phyloP scores from a whole-genome alignment of 2,888 invertebrate genomes.

The Drosophila macrospina region DNA sequence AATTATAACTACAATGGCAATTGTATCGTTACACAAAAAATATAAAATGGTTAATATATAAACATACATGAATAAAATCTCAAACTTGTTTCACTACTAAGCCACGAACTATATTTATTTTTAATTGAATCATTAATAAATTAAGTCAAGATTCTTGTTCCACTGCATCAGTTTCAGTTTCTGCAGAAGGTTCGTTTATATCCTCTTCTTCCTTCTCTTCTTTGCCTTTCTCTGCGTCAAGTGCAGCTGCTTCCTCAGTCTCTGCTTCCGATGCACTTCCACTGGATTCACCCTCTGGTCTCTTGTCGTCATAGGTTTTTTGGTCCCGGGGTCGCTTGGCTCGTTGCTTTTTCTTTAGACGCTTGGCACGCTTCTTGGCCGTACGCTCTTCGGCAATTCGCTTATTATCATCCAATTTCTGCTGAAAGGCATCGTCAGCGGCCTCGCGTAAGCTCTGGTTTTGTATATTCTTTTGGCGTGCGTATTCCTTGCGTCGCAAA shows the following conservation, averaged over 20 bases:
- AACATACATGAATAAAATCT: constrained; percentile 59
- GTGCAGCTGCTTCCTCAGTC: not conserved
- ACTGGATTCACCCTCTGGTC: constrained; percentile 45
- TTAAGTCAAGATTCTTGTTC: constrained; percentile 18
- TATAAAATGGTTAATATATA: constrained; percentile 54
- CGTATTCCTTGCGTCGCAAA: constrained; percentile 97
- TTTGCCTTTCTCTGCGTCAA: not conserved
- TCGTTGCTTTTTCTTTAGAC: constrained; percentile 90
- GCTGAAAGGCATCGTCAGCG: constrained; percentile 92
- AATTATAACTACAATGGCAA: constrained; percentile 41
- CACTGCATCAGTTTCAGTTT: not conserved
- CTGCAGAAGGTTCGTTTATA: not conserved
- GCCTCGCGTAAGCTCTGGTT: constrained; percentile 93
- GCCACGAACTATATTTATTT: constrained; percentile 21
- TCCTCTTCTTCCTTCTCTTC: not conserved
- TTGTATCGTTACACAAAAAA: constrained; percentile 47
- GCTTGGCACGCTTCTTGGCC: constrained; percentile 96
- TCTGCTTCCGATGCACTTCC: constrained; percentile 53
- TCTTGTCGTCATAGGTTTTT: constrained; percentile 18
- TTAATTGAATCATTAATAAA: not conserved
- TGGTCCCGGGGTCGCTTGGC: constrained; percentile 72
- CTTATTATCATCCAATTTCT: constrained; percentile 91
- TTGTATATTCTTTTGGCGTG: constrained; percentile 96
- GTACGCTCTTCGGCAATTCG: constrained; percentile 91
- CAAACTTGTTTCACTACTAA: constrained; percentile 64